phyloP scores from a whole-genome alignment of 2,888 invertebrate species.

The Dendrolimus houi region DNA sequence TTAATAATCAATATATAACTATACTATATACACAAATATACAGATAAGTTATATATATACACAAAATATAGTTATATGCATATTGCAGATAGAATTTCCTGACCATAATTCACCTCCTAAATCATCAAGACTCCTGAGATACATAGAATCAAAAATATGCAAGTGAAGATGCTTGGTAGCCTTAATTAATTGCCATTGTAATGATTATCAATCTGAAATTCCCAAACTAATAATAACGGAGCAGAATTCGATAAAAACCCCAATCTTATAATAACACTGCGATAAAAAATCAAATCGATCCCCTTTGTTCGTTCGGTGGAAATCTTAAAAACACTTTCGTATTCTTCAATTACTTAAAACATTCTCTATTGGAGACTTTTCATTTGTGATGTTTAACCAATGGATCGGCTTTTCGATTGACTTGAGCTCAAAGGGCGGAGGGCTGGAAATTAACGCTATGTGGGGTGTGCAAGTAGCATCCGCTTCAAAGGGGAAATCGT shows the following conservation, averaged over 20 bases:
- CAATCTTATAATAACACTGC: slow-evolving; percentile 5
- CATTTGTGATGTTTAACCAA: slow-evolving; percentile 73
- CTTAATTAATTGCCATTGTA: too few species aligned
- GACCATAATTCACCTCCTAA: too few species aligned
- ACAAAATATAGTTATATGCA: too few species aligned
- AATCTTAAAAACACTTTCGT: slow-evolving; percentile 66
- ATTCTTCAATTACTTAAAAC: slow-evolving; percentile 70
- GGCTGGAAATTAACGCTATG: slow-evolving; percentile 62
- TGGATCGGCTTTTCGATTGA: slow-evolving; percentile 72
- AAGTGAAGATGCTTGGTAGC: too few species aligned
- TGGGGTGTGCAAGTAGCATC: slow-evolving; percentile 62
- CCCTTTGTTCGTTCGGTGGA: slow-evolving; percentile 38
- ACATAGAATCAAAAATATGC: too few species aligned
- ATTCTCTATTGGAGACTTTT: slow-evolving; percentile 64
- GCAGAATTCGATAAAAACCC: not conserved
- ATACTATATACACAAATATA: too few species aligned
- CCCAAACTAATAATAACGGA: not conserved
- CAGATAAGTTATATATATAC: too few species aligned
- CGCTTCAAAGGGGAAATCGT: slow-evolving; percentile 62
- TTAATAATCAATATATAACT: too few species aligned
- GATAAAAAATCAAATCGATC: slow-evolving; percentile 28
- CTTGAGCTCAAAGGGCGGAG: slow-evolving; percentile 70
- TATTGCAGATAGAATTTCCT: too few species aligned
- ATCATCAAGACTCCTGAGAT: too few species aligned
- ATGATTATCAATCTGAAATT: not conserved